Conservation (phyloP, 2,888 invertebrate species). For the Holacanthella duospinosa region DNA sequence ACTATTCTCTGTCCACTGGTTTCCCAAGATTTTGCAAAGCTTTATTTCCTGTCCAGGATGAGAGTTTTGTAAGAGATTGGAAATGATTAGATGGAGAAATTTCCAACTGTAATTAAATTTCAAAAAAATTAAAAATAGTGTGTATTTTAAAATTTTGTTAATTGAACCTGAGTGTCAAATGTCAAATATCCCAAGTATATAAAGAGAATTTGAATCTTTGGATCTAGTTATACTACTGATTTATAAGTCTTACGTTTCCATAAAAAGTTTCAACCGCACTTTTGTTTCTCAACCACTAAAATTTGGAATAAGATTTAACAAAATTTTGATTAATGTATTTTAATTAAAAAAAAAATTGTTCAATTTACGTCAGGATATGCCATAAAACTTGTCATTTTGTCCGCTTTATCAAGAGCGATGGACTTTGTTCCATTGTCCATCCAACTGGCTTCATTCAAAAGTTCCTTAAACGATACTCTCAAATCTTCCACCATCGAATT, state of each 20-base stretch:
- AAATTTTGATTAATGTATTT: no score
- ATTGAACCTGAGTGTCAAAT: no score
- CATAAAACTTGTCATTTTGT: slow-evolving; percentile 62
- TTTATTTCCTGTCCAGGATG: slow-evolving; percentile 1
- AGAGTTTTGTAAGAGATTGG: background rate
- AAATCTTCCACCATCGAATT: slow-evolving; percentile 45
- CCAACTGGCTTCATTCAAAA: slow-evolving; percentile 61
- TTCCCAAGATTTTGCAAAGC: background rate
- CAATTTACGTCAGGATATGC: slow-evolving; percentile 55
- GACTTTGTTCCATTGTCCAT: slow-evolving; percentile 63
- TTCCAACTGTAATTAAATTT: no score
- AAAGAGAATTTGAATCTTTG: no score
- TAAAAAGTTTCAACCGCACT: no score
- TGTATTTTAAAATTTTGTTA: no score
- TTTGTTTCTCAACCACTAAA: background rate
- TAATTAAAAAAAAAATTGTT: slow-evolving; percentile 41
- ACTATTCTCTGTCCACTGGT: background rate
- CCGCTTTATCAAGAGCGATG: slow-evolving; percentile 56
- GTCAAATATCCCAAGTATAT: no score
- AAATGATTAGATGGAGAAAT: background rate
- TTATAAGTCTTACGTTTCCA: no score
- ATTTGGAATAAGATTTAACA: no score
- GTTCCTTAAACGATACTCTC: slow-evolving; percentile 58
- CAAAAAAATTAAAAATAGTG: background rate
- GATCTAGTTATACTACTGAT: no score